These are phyloP conservation scores for Petrolisthes manimaculis DNA, from an alignment of 2,888 invertebrate species.

Conservation along the genomic window DNA sequence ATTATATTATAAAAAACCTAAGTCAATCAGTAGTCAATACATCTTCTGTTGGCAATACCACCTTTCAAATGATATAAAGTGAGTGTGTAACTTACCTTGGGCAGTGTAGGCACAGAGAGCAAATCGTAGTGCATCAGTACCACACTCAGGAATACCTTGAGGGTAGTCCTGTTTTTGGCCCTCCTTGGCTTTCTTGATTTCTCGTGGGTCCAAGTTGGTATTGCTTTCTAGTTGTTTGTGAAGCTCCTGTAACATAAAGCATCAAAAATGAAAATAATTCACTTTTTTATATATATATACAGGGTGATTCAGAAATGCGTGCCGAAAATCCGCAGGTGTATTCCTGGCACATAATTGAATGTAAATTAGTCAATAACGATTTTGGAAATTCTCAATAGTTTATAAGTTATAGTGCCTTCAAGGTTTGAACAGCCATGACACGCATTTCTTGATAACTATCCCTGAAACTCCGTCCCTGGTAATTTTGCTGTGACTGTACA, in stretches of 20 bases:
- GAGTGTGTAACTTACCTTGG: slow-evolving; percentile 74
- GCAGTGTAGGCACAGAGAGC: slow-evolving; percentile 90
- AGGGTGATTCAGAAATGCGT: no score
- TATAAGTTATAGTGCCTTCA: no score
- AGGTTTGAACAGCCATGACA: no score
- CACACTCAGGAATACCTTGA: slow-evolving; percentile 96
- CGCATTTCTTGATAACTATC: no score
- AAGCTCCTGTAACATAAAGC: slow-evolving; percentile 72
- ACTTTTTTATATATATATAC: no score
- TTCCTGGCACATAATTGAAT: no score
- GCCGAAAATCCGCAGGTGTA: no score
- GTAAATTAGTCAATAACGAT: no score
- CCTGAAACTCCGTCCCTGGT: no score
- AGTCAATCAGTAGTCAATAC: background rate
- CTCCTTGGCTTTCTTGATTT: slow-evolving; percentile 79
- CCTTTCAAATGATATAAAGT: background rate
- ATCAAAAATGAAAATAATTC: no score
- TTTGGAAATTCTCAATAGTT: no score
- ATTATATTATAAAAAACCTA: background rate
- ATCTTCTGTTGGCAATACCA: background rate
- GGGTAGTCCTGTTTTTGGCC: slow-evolving; percentile 78
- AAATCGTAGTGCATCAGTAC: slow-evolving; percentile 92
- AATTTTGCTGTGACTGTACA: no score
- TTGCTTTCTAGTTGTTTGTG: slow-evolving; percentile 78
- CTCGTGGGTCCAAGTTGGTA: slow-evolving; percentile 88